phyloP scores from a whole-genome alignment of 2,113 vertebrate species.

The Irena cyanogastra region DNA sequence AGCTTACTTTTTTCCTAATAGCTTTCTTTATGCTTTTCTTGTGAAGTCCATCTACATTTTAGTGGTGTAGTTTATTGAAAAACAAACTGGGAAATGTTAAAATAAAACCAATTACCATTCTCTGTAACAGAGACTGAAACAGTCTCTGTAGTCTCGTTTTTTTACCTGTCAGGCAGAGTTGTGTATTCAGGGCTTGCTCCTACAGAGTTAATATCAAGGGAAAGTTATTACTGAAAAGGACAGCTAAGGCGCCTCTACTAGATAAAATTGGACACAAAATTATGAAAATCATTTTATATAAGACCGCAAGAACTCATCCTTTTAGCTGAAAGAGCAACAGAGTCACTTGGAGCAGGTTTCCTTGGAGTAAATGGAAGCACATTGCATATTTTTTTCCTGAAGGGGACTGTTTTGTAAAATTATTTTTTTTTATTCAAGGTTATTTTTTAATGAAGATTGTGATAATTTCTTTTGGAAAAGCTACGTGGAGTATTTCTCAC shows the following conservation, averaged over 20 bases:
- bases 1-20: neutral
- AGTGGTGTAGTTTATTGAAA: neutral
- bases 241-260: neutral
- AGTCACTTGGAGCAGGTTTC: neutral
- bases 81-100: neutral
- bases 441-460: neutral
- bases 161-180: neutral
- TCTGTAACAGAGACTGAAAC: neutral
- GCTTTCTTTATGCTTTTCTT: neutral
- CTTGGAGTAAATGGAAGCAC: neutral
- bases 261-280: neutral
- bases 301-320: neutral
- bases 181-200: neutral
- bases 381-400: neutral
- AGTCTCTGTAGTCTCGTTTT: neutral
- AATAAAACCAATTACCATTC: neutral
- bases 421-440: neutral
- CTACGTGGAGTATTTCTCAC: neutral
- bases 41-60: neutral
- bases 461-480: neutral
- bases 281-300: neutral
- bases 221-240: neutral
- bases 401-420: neutral
- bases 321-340: neutral
- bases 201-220: neutral